Conservation (phyloP, 2,113 vertebrate species). For the Morone saxatilis region DNA sequence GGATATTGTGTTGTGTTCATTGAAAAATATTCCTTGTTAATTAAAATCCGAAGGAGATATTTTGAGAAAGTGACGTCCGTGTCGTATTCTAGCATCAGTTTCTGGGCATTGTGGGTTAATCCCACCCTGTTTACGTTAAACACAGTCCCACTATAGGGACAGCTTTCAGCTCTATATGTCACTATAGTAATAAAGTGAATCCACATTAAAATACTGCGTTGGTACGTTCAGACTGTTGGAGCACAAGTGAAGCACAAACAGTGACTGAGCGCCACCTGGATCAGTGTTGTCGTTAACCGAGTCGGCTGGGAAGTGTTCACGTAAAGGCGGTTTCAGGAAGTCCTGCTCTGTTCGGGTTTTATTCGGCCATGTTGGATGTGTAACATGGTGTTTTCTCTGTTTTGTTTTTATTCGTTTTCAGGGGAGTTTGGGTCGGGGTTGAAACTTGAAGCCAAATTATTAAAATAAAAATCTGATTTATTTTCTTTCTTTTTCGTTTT, state of each 20-base stretch:
- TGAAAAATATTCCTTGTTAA: no score
- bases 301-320: slow-evolving; percentile 35
- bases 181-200: not conserved
- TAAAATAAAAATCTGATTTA: slow-evolving; percentile 51
- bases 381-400: slow-evolving; percentile 67
- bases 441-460: slow-evolving; percentile 86
- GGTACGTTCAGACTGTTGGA: not conserved
- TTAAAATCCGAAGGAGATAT: no score
- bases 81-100: no score
- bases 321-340: slow-evolving; percentile 7
- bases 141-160: no score
- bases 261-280: not conserved
- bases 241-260: slow-evolving; percentile 4
- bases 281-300: not conserved
- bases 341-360: slow-evolving; percentile 12
- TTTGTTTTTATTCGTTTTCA: slow-evolving; percentile 48
- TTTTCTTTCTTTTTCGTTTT: not conserved
- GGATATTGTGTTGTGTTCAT: no score
- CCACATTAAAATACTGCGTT: not conserved
- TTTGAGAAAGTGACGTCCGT: no score
- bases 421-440: slow-evolving; percentile 3
- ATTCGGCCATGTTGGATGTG: slow-evolving; percentile 59
- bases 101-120: not conserved
- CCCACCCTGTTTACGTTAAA: not conserved
- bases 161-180: not conserved